Evolutionary conservation across 1,140 invertebrate genomes (phyloP), one percentile per base, ranked within the genome.

Genomic region (Cyclargus thomasi): DNA sequence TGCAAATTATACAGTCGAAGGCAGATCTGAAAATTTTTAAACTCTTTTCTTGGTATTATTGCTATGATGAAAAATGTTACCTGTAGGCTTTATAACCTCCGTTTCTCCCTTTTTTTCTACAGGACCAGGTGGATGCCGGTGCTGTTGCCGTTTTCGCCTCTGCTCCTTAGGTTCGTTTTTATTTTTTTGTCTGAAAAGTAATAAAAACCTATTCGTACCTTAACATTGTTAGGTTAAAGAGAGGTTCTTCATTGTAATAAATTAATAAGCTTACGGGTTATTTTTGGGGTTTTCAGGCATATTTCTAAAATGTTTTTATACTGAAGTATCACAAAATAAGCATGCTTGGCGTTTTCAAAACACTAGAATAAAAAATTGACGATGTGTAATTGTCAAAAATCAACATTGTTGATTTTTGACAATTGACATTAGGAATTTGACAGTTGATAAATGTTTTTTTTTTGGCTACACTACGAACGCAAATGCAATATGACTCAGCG

Each of bases 161-260:
- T 88, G 86, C 16, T 89, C 85, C 74, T 85, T 89, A 3, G 85
- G 73, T n/a, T 85, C 80, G 75, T 76, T 67, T 70, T 75, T 83
- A 18, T 69, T 74, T 73, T 82, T 85, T 21, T 77, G 72, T 64
- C 81, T 85, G 69, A 62, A 83, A 80, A 62, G 22, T 29, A 16
- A 17, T n/a, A 7, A 8, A n/a, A 62, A 62, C 16, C 1, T n/a
- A n/a, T n/a, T n/a, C n/a, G n/a, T n/a, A n/a, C n/a, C n/a, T 62
- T n/a, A 18, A 10, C 10, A 62, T 11, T 11, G 53, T n/a, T 57
- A n/a, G n/a, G n/a, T n/a, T n/a, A n/a, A n/a, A n/a, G n/a, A n/a
- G n/a, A n/a, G n/a, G n/a, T n/a, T n/a, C n/a, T 14, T 5, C 2
- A 39, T 39, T 39, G 10, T 11, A 39, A 14, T 14, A 2, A 20